These are phyloP conservation scores for Typhlichthys subterraneus DNA, from an alignment of 2,797 vertebrate genomes.

Conservation along the genomic window DNA sequence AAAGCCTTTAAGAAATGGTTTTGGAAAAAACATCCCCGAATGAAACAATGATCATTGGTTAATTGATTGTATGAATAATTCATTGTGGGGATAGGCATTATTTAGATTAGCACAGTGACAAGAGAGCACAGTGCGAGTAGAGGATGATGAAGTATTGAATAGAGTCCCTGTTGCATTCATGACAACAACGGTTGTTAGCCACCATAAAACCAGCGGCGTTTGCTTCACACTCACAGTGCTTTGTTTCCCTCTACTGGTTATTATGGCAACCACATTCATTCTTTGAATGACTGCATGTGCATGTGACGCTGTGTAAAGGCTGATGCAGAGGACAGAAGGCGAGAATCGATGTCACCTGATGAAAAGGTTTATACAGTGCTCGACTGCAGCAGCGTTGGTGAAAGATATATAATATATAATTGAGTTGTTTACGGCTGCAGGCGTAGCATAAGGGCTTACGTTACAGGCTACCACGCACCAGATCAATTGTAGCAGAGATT, in stretches of 20 bases:
- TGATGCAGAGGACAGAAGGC: too few species aligned
- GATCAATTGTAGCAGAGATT: conserved; percentile 56
- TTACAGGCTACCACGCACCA: conserved; percentile 6
- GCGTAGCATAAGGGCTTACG: conserved; percentile 14
- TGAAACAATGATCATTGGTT: conserved; percentile 65
- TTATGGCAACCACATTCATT: conserved; percentile 20
- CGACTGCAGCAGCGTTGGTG: conserved; percentile 11
- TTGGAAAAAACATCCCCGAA: conserved; percentile 58
- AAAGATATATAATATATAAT: conserved; percentile 35
- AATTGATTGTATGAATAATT: conserved; percentile 75
- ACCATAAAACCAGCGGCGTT: conserved; percentile 30
- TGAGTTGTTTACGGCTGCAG: conserved; percentile 27
- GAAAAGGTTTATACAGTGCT: too few species aligned
- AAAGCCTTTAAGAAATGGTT: conserved; percentile 46
- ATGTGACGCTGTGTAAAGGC: background rate
- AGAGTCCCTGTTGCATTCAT: conserved; percentile 40
- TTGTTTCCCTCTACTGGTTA: conserved; percentile 78
- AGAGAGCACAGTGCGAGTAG: conserved; percentile 6
- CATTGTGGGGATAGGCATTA: conserved; percentile 48
- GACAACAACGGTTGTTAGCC: conserved; percentile 30
- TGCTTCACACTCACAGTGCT: conserved; percentile 43
- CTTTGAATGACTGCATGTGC: background rate
- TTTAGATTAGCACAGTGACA: conserved; percentile 49
- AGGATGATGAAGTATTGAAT: conserved; percentile 35
- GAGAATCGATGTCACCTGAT: too few species aligned